phyloP scores from a whole-genome alignment of 2,113 vertebrate genomes.

The Platycercus adscitus region DNA sequence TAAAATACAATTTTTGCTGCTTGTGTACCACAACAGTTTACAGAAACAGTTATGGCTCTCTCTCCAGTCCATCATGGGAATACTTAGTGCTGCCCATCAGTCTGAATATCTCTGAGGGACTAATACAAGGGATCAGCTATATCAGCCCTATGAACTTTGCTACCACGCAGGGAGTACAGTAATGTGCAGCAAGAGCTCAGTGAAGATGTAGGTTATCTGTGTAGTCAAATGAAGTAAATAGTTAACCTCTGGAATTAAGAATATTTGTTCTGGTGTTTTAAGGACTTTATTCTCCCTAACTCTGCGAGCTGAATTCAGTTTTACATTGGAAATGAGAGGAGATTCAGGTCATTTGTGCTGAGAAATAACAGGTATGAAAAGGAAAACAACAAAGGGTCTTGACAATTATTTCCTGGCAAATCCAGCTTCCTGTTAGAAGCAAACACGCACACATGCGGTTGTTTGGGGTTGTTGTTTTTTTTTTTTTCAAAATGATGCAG shows the following conservation, averaged over 20 bases:
- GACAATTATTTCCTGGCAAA: constrained; percentile 12
- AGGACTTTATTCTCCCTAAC: neutral
- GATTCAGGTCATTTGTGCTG: neutral
- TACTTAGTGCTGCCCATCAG: neutral
- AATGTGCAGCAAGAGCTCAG: neutral
- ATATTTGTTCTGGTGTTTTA: neutral
- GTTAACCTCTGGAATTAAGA: neutral
- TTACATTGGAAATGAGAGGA: neutral
- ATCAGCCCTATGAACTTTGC: neutral
- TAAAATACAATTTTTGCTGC: neutral
- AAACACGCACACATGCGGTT: neutral
- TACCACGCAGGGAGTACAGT: neutral
- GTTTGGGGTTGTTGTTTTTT: too few species aligned
- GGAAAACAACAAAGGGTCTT: neutral
- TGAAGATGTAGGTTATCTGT: neutral
- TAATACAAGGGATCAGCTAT: neutral
- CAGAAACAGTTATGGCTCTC: neutral
- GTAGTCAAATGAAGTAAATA: neutral
- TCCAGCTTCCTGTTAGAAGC: constrained; percentile 6
- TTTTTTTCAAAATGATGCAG: neutral
- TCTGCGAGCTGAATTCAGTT: neutral
- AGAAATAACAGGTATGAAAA: neutral
- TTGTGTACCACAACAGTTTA: neutral
- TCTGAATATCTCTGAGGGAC: neutral
- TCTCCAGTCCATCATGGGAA: neutral